Base-by-base conservation (phyloP, 2,888 invertebrate genomes). In the Drosophila mulleri region DNA sequence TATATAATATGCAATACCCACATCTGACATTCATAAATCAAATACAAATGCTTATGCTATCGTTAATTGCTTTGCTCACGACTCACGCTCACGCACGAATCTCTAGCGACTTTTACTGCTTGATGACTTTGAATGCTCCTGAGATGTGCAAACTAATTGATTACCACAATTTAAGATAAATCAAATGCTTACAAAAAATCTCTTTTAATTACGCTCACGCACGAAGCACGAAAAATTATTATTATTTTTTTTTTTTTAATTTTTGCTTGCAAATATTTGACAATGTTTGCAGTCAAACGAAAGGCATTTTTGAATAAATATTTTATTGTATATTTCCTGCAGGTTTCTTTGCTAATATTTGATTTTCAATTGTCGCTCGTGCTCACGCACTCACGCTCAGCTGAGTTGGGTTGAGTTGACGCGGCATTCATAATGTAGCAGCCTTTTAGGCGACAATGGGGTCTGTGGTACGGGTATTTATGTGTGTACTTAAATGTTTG, bases 361-460 rank as follows among this genome's bases (percentile, higher is more conserved):
- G 48, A n/a, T 18, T 9, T 12, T 12, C 18, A 37, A 20, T 23
- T 7, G 16, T 12, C 20, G 16, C 16, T 16, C 16, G 3, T 5
- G 39, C 39, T n/a, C 39, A 41, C 62, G 59, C 18, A 57, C 18
- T 26, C 78, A 62, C 48, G 37, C 39, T 11, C 42, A 37, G 23
- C 23, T 23, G 14, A 50, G 16, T 37, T 12, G 29, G 45, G 29
- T 12, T n/a, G 16, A 37, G 44, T 45, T 23, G 42, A 26, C 52
- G 53, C 35, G 37, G 67, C 75, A 69, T 78, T 74, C 72, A 80
- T 80, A 82, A 80, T 82, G 61, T 70, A 77, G 77, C 65, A 74
- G 80, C 77, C 77, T 82, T 77, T 81, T 82, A 74, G 72, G 80
- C 74, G 70, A 68, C 67, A 69, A 61, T 72, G 72, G 58, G 47